phyloP scores from a whole-genome alignment of 2,797 vertebrate genomes.

The Tenualosa thibaudeaui region DNA sequence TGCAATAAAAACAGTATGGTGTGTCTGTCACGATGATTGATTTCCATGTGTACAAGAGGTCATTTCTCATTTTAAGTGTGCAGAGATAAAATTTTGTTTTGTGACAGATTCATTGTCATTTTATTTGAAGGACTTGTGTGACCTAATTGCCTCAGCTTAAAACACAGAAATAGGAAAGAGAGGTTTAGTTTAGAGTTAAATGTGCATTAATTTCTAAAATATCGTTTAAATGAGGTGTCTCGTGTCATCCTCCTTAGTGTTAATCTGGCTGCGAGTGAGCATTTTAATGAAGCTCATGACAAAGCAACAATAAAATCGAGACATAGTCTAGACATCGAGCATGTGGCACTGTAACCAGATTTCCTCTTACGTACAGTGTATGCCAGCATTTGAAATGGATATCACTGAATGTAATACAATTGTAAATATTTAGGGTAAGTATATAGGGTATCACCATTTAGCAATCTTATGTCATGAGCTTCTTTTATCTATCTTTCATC shows the following conservation, averaged over 20 bases:
- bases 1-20: constrained; percentile 56
- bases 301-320: neutral
- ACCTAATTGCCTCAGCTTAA: constrained; percentile 32
- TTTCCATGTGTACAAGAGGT: constrained; percentile 72
- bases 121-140: constrained; percentile 68
- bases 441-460: neutral
- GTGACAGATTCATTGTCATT: constrained; percentile 70
- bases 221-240: neutral
- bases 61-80: constrained; percentile 74
- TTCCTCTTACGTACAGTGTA: neutral
- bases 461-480: neutral
- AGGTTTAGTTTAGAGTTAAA: neutral
- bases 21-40: constrained; percentile 78
- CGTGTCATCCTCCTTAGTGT: neutral
- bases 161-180: neutral
- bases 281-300: neutral
- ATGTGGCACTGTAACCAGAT: neutral
- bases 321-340: neutral
- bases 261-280: neutral
- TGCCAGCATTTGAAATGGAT: neutral
- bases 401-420: neutral
- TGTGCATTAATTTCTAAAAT: constrained; percentile 20
- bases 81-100: constrained; percentile 77
- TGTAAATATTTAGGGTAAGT: neutral
- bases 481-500: neutral